phyloP scores from a whole-genome alignment of 2,888 invertebrate genomes.

The Tolmerus cingulatus region DNA sequence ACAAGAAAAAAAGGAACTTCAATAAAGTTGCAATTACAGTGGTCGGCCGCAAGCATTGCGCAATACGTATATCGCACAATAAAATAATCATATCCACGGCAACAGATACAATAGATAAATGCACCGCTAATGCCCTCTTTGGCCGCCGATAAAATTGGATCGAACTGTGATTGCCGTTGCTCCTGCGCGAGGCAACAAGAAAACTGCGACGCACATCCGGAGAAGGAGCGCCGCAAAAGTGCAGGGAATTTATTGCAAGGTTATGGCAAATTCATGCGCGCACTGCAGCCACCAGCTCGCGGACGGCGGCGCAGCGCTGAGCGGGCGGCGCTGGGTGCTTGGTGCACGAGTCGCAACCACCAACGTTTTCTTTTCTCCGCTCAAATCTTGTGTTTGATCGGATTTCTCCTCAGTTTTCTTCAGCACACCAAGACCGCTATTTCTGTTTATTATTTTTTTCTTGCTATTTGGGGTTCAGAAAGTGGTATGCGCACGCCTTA shows the following conservation, averaged over 20 bases:
- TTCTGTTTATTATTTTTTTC: conserved; percentile 6
- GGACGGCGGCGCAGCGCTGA: background rate
- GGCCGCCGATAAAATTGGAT: conserved; percentile 23
- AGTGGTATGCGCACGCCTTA: conserved; percentile 24
- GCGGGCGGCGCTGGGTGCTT: background rate
- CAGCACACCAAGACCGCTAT: background rate
- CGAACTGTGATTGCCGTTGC: conserved; percentile 7
- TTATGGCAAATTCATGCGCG: conserved; percentile 43
- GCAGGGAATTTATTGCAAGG: conserved; percentile 47
- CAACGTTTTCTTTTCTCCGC: background rate
- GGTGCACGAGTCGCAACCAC: background rate
- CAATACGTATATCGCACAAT: conserved; percentile 5
- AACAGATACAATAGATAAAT: background rate
- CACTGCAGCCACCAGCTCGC: conserved; percentile 33
- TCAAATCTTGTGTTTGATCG: conserved; percentile 2
- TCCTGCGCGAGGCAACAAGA: background rate
- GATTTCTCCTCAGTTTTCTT: conserved; percentile 21
- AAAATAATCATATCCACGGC: conserved; percentile 25
- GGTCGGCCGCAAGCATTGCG: background rate
- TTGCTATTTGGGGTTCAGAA: conserved; percentile 6
- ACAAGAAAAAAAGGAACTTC: background rate
- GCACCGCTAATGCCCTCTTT: background rate
- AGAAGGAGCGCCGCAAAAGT: conserved; percentile 28
- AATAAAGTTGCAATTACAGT: background rate
- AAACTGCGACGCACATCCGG: background rate